These are phyloP conservation scores for Trichacis sp. DNA, from an alignment of 2,888 invertebrate genomes.

Conservation along the genomic window DNA sequence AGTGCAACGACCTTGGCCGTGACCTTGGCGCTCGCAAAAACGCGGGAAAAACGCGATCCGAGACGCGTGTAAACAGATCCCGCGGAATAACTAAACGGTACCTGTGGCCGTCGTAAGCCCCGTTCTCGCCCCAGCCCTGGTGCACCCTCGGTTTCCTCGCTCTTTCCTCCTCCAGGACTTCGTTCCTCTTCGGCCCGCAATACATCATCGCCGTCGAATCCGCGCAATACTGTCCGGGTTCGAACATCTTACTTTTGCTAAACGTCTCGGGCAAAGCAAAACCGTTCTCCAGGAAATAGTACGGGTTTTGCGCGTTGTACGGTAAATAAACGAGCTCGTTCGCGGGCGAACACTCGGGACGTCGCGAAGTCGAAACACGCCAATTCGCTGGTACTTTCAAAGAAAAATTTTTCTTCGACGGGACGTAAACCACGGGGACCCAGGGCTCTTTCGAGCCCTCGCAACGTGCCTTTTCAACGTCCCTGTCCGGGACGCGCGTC, in stretches of 20 bases:
- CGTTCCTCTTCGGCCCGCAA: constrained; percentile 69
- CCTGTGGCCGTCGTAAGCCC: constrained; percentile 73
- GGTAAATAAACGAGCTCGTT: constrained; percentile 60
- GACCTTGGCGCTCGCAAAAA: not conserved
- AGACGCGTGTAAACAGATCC: no score
- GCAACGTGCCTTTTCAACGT: constrained; percentile 50
- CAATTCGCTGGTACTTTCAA: constrained; percentile 71
- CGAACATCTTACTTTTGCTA: constrained; percentile 67
- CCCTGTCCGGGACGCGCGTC: constrained; percentile 59
- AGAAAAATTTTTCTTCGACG: constrained; percentile 67
- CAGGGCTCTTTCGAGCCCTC: constrained; percentile 65
- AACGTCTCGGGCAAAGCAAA: constrained; percentile 72
- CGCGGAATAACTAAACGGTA: constrained; percentile 45
- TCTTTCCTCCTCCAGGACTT: constrained; percentile 57
- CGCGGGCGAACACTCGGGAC: constrained; percentile 66
- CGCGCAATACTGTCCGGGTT: constrained; percentile 76
- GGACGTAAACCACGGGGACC: constrained; percentile 74
- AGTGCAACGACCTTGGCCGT: not conserved
- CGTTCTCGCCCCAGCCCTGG: constrained; percentile 80
- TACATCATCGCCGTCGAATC: constrained; percentile 77
- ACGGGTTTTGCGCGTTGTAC: constrained; percentile 59
- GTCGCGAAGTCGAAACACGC: constrained; percentile 62
- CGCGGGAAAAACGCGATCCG: no score
- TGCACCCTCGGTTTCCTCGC: constrained; percentile 68
- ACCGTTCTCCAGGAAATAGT: constrained; percentile 77